Evolutionary conservation across 2,888 invertebrate genomes (phyloP).

Genomic region (Drosophila acutilabella): DNA sequence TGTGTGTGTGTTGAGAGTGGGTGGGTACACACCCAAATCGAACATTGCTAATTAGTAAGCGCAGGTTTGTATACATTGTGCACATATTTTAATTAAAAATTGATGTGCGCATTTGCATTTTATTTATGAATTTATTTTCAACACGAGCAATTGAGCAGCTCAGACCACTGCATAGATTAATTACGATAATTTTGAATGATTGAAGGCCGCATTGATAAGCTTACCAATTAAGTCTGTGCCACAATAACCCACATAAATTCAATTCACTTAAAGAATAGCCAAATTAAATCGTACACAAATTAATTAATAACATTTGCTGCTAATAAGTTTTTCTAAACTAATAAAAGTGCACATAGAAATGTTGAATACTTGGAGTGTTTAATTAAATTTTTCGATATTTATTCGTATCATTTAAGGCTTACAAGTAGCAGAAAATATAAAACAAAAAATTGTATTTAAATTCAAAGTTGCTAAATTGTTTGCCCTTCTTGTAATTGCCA

Average conservation of each 20-base stretch:
- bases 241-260: neutral
- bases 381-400: too few relatives aligned
- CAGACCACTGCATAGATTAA: slow-evolving; percentile 38
- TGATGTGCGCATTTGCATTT: slow-evolving; percentile 71
- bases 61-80: slow-evolving; percentile 24
- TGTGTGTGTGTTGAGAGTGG: slow-evolving; percentile 9
- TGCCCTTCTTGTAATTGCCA: too few relatives aligned
- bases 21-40: slow-evolving; percentile 3
- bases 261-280: neutral
- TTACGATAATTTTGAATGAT: slow-evolving; percentile 38
- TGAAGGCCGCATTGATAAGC: slow-evolving; percentile 25
- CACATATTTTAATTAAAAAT: slow-evolving; percentile 74
- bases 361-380: too few relatives aligned
- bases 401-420: too few relatives aligned
- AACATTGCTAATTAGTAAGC: slow-evolving; percentile 54
- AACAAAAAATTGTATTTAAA: too few relatives aligned
- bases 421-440: too few relatives aligned
- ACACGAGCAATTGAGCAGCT: slow-evolving; percentile 37
- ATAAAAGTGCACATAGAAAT: too few relatives aligned
- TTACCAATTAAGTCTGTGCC: slow-evolving; percentile 25
- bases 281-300: neutral
- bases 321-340: too few relatives aligned
- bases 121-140: slow-evolving; percentile 64
- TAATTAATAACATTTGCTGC: too few relatives aligned
- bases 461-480: too few relatives aligned